Conservation (phyloP, 2,888 invertebrate genomes). For the Strigamia crassipes region DNA sequence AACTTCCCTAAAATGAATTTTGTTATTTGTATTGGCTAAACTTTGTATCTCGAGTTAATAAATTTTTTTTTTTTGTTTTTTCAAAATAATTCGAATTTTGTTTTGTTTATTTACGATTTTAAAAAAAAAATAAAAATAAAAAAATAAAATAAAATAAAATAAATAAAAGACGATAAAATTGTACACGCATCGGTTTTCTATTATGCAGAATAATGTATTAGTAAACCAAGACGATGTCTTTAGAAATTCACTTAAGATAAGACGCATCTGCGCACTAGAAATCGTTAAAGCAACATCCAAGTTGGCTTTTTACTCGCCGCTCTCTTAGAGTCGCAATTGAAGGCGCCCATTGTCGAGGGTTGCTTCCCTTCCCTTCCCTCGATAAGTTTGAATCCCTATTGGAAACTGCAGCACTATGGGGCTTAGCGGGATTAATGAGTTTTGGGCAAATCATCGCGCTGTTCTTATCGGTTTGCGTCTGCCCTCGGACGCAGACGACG, state of each 20-base stretch:
- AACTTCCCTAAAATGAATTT: background rate
- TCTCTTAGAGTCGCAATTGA: conserved; percentile 23
- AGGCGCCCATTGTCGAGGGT: background rate
- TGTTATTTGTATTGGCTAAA: background rate
- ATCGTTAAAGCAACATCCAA: conserved; percentile 31
- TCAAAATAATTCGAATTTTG: background rate
- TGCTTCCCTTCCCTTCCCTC: conserved; percentile 24
- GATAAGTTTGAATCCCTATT: conserved; percentile 31
- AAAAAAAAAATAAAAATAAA: too few relatives aligned
- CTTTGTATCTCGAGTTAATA: background rate
- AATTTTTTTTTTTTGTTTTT: conserved; percentile 3
- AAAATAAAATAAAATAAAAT: too few relatives aligned
- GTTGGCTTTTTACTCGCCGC: background rate
- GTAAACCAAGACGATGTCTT: conserved; percentile 27
- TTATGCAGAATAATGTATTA: conserved; percentile 28
- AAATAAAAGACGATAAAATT: conserved; percentile 10
- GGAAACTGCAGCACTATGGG: conserved; percentile 17
- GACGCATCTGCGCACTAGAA: conserved; percentile 11
- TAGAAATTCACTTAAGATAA: conserved; percentile 37
- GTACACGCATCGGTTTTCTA: conserved; percentile 8
- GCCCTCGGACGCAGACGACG: conserved; percentile 28
- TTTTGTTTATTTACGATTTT: background rate
- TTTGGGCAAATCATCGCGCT: conserved; percentile 17
- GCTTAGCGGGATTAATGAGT: conserved; percentile 34
- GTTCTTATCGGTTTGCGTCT: background rate